Percentiles rank a stretch among this genome's conserved stretches.
phyloP scores from a whole-genome alignment of 2,888 invertebrate species.

The Sarcophaga caerulescens region DNA sequence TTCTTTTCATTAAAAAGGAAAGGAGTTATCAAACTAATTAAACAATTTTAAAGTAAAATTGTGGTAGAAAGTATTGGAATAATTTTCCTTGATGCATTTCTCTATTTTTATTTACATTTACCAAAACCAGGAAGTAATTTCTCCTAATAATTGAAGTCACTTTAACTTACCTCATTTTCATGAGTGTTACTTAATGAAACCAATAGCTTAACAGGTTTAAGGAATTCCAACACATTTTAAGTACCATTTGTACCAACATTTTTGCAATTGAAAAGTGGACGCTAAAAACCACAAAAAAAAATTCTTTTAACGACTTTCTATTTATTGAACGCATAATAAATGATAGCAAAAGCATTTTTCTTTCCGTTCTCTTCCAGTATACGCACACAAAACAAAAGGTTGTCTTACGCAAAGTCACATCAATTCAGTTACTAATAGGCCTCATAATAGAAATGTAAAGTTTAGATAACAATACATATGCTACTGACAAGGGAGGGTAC shows the following conservation, averaged over 20 bases:
- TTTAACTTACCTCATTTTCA: not conserved
- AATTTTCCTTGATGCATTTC: too few relatives aligned
- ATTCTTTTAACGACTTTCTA: slow-evolving; percentile 76
- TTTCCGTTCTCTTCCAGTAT: not conserved
- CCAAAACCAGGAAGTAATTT: too few relatives aligned
- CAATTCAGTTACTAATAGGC: slow-evolving; percentile 45
- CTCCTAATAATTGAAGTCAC: too few relatives aligned
- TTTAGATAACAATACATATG: slow-evolving; percentile 37
- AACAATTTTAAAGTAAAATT: too few relatives aligned
- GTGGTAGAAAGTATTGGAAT: too few relatives aligned
- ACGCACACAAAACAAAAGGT: slow-evolving; percentile 16
- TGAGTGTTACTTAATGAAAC: slow-evolving; percentile 10
- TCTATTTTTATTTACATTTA: too few relatives aligned
- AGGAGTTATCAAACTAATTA: too few relatives aligned
- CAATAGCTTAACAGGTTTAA: not conserved
- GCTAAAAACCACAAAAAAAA: slow-evolving; percentile 75
- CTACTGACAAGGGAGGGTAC: not conserved
- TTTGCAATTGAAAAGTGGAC: slow-evolving; percentile 77
- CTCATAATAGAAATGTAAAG: slow-evolving; percentile 38
- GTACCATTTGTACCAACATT: slow-evolving; percentile 5
- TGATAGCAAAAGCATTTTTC: slow-evolving; percentile 33
- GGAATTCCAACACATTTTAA: not conserved
- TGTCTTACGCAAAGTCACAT: slow-evolving; percentile 11
- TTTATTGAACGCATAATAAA: slow-evolving; percentile 76
- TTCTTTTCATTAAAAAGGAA: too few relatives aligned